Conservation (phyloP, 2,888 invertebrate genomes). For the Phania funesta region DNA sequence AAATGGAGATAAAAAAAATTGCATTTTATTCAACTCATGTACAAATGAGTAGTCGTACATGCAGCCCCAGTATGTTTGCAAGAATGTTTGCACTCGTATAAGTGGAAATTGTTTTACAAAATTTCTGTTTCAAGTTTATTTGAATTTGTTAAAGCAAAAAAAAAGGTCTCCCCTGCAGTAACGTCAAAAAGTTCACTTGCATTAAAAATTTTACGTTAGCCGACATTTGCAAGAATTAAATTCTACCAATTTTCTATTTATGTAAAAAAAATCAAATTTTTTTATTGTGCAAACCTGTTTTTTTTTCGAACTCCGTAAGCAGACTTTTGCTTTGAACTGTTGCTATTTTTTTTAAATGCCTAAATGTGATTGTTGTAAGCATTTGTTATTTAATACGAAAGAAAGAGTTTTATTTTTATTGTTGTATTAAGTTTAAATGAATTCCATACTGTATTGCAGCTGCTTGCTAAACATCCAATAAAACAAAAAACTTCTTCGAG, state of each 20-base stretch:
- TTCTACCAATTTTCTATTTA: too few species aligned
- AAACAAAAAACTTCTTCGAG: neutral
- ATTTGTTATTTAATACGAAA: slow-evolving; percentile 10
- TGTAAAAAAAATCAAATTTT: too few species aligned
- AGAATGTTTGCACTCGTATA: slow-evolving; percentile 5
- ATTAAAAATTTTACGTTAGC: too few species aligned
- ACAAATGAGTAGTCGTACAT: slow-evolving; percentile 23
- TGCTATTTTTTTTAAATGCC: neutral
- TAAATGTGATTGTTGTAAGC: neutral
- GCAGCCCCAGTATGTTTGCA: neutral
- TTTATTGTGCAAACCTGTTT: too few species aligned
- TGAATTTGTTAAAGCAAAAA: neutral
- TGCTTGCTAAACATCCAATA: neutral
- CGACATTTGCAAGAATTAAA: too few species aligned
- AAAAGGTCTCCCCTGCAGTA: neutral
- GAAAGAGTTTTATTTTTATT: slow-evolving; percentile 27
- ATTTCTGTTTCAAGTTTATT: slow-evolving; percentile 20
- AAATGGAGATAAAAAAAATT: slow-evolving; percentile 8
- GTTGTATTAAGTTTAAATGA: slow-evolving; percentile 37
- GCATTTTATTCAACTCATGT: slow-evolving; percentile 39
- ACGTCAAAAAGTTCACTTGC: slow-evolving; percentile 12
- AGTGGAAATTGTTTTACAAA: neutral
- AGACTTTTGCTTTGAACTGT: slow-evolving; percentile 17
- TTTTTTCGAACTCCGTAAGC: neutral
- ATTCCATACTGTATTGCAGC: slow-evolving; percentile 14